Evolutionary conservation across 2,797 vertebrate genomes (phyloP).

Genomic region (Furcifer pardalis): DNA sequence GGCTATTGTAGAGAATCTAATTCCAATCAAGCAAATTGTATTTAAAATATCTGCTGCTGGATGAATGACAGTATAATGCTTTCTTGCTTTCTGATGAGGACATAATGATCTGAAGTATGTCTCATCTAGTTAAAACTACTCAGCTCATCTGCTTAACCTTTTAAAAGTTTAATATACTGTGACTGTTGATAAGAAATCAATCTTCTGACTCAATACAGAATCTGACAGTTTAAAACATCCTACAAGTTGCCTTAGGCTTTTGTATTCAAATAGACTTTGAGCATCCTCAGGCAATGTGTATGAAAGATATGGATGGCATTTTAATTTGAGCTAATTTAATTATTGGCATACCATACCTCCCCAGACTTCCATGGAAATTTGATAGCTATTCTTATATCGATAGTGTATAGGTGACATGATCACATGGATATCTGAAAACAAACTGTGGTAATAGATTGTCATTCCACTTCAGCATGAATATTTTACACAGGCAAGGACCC

Average conservation of each 20-base stretch:
- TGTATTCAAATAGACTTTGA: background rate
- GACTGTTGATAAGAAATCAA: slow-evolving; percentile 38
- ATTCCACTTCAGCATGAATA: background rate
- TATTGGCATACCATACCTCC: background rate
- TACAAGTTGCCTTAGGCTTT: background rate
- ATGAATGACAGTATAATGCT: slow-evolving; percentile 54
- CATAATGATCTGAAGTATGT: slow-evolving; percentile 63
- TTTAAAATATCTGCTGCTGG: slow-evolving; percentile 54
- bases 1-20: slow-evolving; percentile 35
- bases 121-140: slow-evolving; percentile 59
- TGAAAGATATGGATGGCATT: background rate
- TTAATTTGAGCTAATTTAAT: background rate
- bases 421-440: background rate
- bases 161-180: slow-evolving; percentile 36
- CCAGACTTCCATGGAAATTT: too few species aligned
- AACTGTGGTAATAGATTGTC: background rate
- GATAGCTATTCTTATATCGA: background rate
- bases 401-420: background rate
- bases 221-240: slow-evolving; percentile 1
- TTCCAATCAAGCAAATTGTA: slow-evolving; percentile 47
- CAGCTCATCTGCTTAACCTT: slow-evolving; percentile 52
- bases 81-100: slow-evolving; percentile 54
- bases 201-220: slow-evolving; percentile 31
- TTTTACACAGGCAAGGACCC: background rate
- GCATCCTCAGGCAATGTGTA: background rate